These are phyloP conservation scores for Cynopterus sphinx DNA, from an alignment of 2,797 vertebrate species.

Conservation along the genomic window DNA sequence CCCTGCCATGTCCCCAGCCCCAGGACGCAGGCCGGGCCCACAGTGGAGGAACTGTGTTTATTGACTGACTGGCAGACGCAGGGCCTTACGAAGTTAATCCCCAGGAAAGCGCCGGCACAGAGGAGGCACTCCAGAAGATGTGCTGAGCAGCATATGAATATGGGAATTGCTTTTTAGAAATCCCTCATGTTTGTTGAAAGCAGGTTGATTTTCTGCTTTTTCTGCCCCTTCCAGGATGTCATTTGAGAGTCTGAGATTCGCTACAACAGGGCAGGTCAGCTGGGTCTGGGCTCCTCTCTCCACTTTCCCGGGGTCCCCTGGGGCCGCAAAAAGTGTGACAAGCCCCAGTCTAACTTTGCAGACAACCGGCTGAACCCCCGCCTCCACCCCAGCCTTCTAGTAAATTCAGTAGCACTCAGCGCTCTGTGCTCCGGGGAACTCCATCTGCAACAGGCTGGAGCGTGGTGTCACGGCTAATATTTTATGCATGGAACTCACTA, in stretches of 20 bases:
- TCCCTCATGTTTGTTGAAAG: not conserved
- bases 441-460: not conserved
- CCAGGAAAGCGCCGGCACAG: not conserved
- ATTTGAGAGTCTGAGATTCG: not conserved
- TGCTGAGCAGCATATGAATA: not conserved
- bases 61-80: not conserved
- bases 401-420: not conserved
- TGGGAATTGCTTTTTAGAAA: not conserved
- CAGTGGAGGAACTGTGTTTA: not conserved
- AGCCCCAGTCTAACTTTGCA: not conserved
- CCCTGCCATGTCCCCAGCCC: not conserved
- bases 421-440: not conserved
- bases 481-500: conserved; percentile 71
- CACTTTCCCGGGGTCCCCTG: not conserved
- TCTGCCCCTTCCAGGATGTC: not conserved
- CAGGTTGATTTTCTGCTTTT: not conserved
- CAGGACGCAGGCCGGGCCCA: not conserved
- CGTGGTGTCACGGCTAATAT: conserved; percentile 68
- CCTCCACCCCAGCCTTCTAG: not conserved
- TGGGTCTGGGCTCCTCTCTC: not conserved
- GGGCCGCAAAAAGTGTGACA: fast-evolving
- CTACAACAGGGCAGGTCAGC: not conserved
- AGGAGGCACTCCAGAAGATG: not conserved
- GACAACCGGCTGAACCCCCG: fast-evolving
- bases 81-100: not conserved